Evolutionary conservation across 2,888 invertebrate species (phyloP).

Genomic region (Eilema griseolum): DNA sequence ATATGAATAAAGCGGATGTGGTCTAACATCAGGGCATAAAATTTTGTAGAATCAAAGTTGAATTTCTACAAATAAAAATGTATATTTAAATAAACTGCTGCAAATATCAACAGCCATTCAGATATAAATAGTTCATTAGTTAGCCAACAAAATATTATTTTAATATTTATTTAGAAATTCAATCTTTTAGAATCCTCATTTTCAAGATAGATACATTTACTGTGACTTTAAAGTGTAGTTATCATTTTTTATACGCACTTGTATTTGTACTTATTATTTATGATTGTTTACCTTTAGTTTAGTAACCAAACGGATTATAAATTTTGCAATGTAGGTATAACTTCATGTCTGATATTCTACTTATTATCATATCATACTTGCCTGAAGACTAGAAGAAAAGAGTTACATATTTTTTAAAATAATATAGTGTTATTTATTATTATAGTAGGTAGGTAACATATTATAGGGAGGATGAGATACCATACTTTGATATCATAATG

Average conservation of each 20-base stretch:
- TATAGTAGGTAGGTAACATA: slow-evolving; percentile 11
- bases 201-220: slow-evolving; percentile 4
- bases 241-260: slow-evolving; percentile 5
- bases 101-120: background rate
- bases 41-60: background rate
- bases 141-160: slow-evolving; percentile 11
- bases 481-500: background rate
- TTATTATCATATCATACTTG: slow-evolving; percentile 48
- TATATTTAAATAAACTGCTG: background rate
- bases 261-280: slow-evolving; percentile 22
- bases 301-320: background rate
- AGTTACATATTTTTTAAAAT: slow-evolving; percentile 7
- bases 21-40: background rate
- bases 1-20: background rate
- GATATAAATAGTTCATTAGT: background rate
- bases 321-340: slow-evolving; percentile 13
- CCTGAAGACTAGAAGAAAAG: slow-evolving; percentile 38
- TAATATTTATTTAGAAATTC: slow-evolving; percentile 17
- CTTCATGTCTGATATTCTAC: slow-evolving; percentile 21
- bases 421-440: slow-evolving; percentile 2
- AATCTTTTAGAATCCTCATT: slow-evolving; percentile 19
- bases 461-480: background rate
- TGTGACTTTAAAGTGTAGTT: background rate
- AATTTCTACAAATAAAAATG: background rate
- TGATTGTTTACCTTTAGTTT: background rate